Conservation (phyloP, 1,140 invertebrate genomes). For the Melanaphis sacchari region DNA sequence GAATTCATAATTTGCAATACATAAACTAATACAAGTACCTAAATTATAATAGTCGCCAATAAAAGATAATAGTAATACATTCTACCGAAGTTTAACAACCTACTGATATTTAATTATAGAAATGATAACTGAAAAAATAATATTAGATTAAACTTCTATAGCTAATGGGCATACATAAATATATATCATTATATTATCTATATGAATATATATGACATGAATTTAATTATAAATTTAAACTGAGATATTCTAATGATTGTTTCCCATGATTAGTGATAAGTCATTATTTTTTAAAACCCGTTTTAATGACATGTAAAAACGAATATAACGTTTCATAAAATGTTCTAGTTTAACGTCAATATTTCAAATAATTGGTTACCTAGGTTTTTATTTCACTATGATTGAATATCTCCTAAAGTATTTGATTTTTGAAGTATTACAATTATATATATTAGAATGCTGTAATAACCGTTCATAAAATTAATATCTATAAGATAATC, state of each 20-base stretch:
- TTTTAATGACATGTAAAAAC: background rate
- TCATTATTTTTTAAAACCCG: conserved; percentile 34
- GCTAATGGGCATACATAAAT: background rate
- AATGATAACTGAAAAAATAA: conserved; percentile 17
- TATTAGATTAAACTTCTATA: conserved; percentile 32
- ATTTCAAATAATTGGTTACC: conserved; percentile 28
- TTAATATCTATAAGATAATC: background rate
- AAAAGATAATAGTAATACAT: background rate
- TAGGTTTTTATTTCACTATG: background rate
- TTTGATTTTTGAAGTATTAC: conserved; percentile 36
- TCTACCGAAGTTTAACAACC: conserved; percentile 10
- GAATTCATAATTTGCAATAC: background rate
- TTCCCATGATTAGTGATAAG: conserved; percentile 41
- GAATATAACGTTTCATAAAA: background rate
- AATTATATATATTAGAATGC: background rate
- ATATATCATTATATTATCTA: background rate
- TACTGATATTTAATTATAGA: background rate
- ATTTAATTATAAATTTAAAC: conserved; percentile 34
- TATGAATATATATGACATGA: background rate
- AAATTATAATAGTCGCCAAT: background rate
- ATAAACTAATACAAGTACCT: background rate
- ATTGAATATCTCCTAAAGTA: background rate
- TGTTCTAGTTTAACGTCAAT: conserved; percentile 25
- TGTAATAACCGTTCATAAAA: background rate
- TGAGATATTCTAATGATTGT: background rate